These are phyloP conservation scores for Manduca sexta DNA, from an alignment of 1,140 invertebrate genomes.

Conservation along the genomic window DNA sequence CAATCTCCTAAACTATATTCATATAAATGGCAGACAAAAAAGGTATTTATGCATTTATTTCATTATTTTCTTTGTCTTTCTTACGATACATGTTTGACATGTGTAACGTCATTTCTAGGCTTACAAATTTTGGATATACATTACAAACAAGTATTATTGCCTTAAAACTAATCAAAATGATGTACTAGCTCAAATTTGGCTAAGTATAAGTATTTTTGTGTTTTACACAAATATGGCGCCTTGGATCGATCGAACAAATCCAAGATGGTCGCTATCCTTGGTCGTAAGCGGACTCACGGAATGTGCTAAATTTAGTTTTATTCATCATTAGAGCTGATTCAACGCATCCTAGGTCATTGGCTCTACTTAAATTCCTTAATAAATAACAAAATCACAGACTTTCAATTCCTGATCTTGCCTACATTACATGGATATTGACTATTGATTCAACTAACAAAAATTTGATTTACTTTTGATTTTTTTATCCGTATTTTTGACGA, in stretches of 20 bases:
- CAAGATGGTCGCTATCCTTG: constrained; percentile 47
- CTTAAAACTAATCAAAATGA: too few relatives aligned
- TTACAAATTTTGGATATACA: constrained; percentile 36
- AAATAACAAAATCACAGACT: too few relatives aligned
- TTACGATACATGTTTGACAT: constrained; percentile 49
- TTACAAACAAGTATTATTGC: constrained; percentile 2
- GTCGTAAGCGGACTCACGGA: constrained; percentile 23
- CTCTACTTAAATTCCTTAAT: too few relatives aligned
- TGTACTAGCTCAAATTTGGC: too few relatives aligned
- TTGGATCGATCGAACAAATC: constrained; percentile 30
- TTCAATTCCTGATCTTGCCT: too few relatives aligned
- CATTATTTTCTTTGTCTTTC: constrained; percentile 54
- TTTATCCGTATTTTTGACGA: too few relatives aligned
- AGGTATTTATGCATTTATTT: constrained; percentile 63
- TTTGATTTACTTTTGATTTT: too few relatives aligned
- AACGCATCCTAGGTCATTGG: not conserved
- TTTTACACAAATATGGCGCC: constrained; percentile 2
- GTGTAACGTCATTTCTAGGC: constrained; percentile 55
- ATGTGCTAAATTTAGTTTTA: constrained; percentile 26
- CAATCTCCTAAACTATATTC: constrained; percentile 18
- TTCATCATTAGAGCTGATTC: constrained; percentile 16
- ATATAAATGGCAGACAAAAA: constrained; percentile 67
- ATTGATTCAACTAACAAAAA: too few relatives aligned
- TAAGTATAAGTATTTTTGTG: not conserved
- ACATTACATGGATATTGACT: too few relatives aligned